These are phyloP conservation scores for Antennarius striatus DNA, from an alignment of 2,113 vertebrate genomes.

Conservation along the genomic window DNA sequence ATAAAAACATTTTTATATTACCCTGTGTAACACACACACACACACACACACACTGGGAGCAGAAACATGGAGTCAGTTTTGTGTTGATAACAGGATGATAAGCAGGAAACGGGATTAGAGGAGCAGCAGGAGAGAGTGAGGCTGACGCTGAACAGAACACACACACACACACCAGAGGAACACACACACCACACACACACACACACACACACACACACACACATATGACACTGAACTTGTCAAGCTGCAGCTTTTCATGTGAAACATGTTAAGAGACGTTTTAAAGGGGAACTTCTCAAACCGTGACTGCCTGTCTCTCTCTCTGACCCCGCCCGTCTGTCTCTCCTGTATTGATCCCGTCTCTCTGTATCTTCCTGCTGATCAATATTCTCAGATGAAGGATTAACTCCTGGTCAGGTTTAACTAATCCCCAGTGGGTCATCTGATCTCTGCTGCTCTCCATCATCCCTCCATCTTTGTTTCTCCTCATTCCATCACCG, in stretches of 20 bases:
- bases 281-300: not conserved
- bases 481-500: too few species aligned
- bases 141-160: conserved; percentile 2
- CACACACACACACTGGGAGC: not conserved
- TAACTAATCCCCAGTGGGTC: conserved; percentile 11
- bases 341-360: not conserved
- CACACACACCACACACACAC: too few species aligned
- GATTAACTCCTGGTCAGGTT: conserved; percentile 18
- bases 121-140: conserved; percentile 16
- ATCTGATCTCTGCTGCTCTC: not conserved
- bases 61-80: not conserved
- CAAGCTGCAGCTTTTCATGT: not conserved
- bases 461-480: too few species aligned
- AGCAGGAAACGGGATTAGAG: conserved; percentile 31
- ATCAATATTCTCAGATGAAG: conserved; percentile 30
- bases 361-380: conserved; percentile 8
- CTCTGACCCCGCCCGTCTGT: too few species aligned
- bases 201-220: not conserved
- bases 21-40: not conserved
- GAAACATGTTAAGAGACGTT: not conserved
- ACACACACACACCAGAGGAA: not conserved
- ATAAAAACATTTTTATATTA: too few species aligned
- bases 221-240: not conserved
- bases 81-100: conserved; percentile 15
- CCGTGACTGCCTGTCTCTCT: not conserved